Conservation (phyloP, 2,113 vertebrate species). For the Pagrus major region DNA sequence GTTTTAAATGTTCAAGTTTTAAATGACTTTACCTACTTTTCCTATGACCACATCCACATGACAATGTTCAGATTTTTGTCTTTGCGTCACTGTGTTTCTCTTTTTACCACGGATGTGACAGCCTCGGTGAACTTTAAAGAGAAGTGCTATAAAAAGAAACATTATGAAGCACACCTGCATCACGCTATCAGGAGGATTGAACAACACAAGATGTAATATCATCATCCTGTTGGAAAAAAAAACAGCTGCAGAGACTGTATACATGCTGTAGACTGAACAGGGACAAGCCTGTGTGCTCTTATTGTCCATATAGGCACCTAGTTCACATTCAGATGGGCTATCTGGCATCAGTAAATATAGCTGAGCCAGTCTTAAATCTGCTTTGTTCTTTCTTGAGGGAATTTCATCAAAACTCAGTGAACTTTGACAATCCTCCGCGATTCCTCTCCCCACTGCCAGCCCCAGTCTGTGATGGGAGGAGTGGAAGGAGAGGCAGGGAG, state of each 20-base stretch:
- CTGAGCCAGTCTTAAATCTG: slow-evolving; percentile 62
- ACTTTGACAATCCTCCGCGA: slow-evolving; percentile 70
- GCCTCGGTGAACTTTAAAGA: slow-evolving; percentile 2
- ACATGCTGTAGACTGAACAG: not conserved
- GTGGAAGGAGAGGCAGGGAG: slow-evolving; percentile 32
- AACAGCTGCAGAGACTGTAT: slow-evolving; percentile 7
- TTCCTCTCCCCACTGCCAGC: slow-evolving; percentile 53
- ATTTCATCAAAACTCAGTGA: slow-evolving; percentile 75
- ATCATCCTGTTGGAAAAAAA: slow-evolving; percentile 2
- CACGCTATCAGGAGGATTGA: slow-evolving; percentile 30
- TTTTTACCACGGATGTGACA: not conserved
- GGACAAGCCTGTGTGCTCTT: slow-evolving; percentile 13
- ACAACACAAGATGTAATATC: slow-evolving; percentile 32
- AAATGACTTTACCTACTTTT: not conserved
- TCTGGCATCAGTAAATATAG: slow-evolving; percentile 51
- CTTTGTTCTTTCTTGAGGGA: slow-evolving; percentile 66
- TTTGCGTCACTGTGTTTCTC: not conserved
- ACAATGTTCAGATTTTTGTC: not conserved
- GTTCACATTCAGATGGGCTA: slow-evolving; percentile 63
- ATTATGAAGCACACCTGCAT: slow-evolving; percentile 21
- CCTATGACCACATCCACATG: not conserved
- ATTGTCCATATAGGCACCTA: slow-evolving; percentile 31
- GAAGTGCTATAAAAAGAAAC: slow-evolving; percentile 33
- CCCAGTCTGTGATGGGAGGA: slow-evolving; percentile 57
- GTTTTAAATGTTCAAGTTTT: not conserved